Conservation (phyloP, 2,113 vertebrate genomes). For the Corythaixoides concolor region DNA sequence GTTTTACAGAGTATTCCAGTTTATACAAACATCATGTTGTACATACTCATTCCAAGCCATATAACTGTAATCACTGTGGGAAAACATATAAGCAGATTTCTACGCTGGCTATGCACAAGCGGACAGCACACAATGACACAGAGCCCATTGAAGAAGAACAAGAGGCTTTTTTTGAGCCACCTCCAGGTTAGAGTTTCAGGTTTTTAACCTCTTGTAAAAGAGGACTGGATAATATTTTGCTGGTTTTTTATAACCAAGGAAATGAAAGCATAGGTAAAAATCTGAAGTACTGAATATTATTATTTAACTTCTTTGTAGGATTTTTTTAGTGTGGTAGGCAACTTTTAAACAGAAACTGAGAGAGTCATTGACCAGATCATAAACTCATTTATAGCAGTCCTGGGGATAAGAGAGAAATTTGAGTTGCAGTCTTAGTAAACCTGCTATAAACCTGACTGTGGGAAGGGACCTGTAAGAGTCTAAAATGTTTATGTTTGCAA, state of each 20-base stretch:
- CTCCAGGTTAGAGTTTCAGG: slow-evolving; percentile 81
- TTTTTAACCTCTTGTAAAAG: background rate
- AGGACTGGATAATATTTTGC: background rate
- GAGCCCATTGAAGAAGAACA: slow-evolving; percentile 98
- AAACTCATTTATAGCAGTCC: background rate
- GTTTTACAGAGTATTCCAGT: slow-evolving; percentile 99
- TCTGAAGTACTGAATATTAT: background rate
- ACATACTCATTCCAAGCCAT: slow-evolving; percentile 98
- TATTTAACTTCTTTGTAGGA: background rate
- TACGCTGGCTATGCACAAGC: slow-evolving; percentile 97
- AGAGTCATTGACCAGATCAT: background rate
- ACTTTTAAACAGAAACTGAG: background rate
- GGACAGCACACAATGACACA: slow-evolving; percentile 95
- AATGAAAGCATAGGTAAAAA: background rate
- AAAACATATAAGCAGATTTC: slow-evolving; percentile 99
- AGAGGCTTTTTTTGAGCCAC: slow-evolving; percentile 94
- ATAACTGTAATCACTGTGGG: slow-evolving; percentile 98
- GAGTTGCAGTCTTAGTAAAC: background rate
- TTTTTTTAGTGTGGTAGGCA: background rate
- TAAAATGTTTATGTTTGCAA: background rate
- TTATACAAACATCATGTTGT: slow-evolving; percentile 99
- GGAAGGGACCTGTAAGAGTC: background rate
- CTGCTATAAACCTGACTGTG: background rate
- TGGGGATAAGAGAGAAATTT: background rate
- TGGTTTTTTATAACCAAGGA: background rate